Evolutionary conservation across 2,797 vertebrate genomes (phyloP), one percentile per base, ranked within the genome.

Genomic region (Merluccius polli): DNA sequence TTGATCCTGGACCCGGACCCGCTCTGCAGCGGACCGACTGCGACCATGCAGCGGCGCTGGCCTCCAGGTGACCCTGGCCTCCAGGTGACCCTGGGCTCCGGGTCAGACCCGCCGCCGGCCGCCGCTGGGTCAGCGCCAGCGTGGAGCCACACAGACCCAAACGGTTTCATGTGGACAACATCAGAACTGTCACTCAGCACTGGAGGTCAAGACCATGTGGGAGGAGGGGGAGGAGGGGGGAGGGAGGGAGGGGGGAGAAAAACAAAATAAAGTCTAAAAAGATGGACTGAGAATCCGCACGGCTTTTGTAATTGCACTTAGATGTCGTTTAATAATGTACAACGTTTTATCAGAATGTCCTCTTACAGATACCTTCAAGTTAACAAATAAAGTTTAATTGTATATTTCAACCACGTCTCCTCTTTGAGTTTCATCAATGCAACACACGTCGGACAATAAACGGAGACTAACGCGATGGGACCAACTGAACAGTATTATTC

Each of bases 401-500:
- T 75, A 77, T 41, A 79, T 71, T 86, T 78, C 71, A 79, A 71
- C 63, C 0, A 8, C 52, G 74, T 85, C 70, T 52, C 72, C 7
- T 71, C 77, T 83, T 73, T 71, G 82, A n/a, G 32, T 81, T 73
- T 84, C 75, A 44, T 75, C 18, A 78, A 72, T 78, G 35, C 79
- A 75, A 69, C 85, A 36, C 65, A 81, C 86, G 27, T 73, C 52
- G 85, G 78, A 78, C 78, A 85, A 86, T 77, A 85, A 65, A 88
- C 33, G n/a, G 73, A 87, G 84, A 78, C 77, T 77, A 87, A 83
- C 81, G 86, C 83, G 83, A 86, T 78, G 33, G 77, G 82, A 85
- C 82, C 86, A 74, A 83, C 77, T 79, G 85, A 87, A 90, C 87
- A 85, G 80, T 81, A 87, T 86, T 88, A 79, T 91, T 90, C 87